A percentile compares a stretch with the other conserved stretches of the same genome.
These are phyloP conservation scores for Lophotriccus pileatus DNA, from an alignment of 2,797 vertebrate genomes.

Conservation along the genomic window DNA sequence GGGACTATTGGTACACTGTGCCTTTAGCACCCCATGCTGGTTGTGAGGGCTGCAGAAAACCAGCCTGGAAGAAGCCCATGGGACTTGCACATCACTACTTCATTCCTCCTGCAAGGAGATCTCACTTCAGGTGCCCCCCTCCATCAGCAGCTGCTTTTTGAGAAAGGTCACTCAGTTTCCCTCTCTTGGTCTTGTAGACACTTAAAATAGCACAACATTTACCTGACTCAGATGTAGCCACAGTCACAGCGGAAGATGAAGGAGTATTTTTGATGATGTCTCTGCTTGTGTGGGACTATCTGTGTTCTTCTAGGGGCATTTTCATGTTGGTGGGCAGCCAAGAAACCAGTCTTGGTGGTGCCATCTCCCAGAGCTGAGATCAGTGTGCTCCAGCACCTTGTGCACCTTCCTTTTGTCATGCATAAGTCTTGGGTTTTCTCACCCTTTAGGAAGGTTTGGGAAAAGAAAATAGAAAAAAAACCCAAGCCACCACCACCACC, in stretches of 20 bases:
- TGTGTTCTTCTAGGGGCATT: background rate
- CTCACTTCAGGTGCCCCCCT: background rate
- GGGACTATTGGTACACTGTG: too few species aligned
- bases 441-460: background rate
- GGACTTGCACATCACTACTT: background rate
- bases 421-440: background rate
- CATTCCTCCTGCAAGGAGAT: background rate
- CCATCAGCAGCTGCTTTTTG: background rate
- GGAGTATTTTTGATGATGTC: background rate
- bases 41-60: rapidly evolving
- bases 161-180: background rate
- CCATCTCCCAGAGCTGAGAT: background rate
- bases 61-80: background rate
- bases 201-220: background rate
- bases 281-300: background rate
- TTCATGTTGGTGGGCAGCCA: background rate
- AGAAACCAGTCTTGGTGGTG: background rate
- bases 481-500: background rate
- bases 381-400: background rate
- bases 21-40: rapidly evolving
- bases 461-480: background rate
- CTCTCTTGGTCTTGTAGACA: background rate
- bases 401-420: background rate
- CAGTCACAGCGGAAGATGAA: background rate
- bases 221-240: background rate